Evolutionary conservation across 1,140 invertebrate genomes (phyloP).

Genomic region (Platyscapa corneri): DNA sequence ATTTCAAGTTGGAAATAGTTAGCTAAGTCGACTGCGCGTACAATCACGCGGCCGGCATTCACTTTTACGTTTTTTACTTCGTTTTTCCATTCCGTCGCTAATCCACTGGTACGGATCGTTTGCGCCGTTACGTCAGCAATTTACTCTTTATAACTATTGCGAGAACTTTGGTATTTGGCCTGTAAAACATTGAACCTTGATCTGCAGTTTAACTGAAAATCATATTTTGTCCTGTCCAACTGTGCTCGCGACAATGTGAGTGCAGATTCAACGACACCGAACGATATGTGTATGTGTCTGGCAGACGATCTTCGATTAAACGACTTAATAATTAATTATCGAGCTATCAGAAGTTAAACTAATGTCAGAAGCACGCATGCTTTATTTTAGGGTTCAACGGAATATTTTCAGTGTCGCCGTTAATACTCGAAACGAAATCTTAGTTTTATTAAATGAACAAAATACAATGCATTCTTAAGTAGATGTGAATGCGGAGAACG

Average conservation of each 20-base stretch:
- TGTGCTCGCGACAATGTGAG: too few relatives aligned
- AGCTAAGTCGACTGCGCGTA: not conserved
- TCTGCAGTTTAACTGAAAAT: not conserved
- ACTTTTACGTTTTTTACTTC: not conserved
- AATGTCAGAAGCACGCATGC: too few relatives aligned
- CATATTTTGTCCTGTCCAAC: not conserved
- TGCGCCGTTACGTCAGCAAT: not conserved
- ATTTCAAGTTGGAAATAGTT: conserved; percentile 32
- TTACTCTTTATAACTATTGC: not conserved
- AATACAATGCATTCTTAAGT: too few relatives aligned
- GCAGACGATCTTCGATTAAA: too few relatives aligned
- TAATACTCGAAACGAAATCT: too few relatives aligned
- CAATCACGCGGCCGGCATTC: not conserved
- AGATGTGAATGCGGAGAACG: too few relatives aligned
- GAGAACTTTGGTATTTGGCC: not conserved
- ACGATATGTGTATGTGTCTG: too few relatives aligned
- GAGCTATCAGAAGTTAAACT: too few relatives aligned
- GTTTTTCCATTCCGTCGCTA: not conserved
- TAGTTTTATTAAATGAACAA: not conserved
- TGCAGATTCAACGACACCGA: too few relatives aligned
- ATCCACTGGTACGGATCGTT: not conserved
- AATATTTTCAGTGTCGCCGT: not conserved
- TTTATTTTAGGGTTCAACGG: not conserved
- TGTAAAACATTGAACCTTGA: not conserved
- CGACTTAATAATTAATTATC: too few relatives aligned